Evolutionary conservation across 35 echinoderm and acorn worm genomes (phyloP).

Genomic region (Chiridota heheva): DNA sequence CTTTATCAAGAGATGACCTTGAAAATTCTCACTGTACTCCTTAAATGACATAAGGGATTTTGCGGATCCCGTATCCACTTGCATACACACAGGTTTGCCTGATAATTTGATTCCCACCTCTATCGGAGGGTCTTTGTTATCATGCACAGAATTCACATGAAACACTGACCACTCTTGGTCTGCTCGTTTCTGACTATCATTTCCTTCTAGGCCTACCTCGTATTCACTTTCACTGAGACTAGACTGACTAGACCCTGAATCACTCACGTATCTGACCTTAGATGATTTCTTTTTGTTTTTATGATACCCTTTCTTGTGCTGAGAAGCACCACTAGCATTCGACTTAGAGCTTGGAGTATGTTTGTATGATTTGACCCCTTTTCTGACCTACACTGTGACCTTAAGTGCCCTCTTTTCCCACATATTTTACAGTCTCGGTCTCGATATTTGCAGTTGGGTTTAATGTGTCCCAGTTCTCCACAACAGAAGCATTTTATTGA

Average conservation of each 20-base stretch:
- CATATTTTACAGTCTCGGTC: background rate
- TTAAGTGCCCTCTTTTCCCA: background rate
- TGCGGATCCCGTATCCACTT: conserved; percentile 13
- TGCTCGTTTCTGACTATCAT: background rate
- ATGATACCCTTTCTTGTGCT: background rate
- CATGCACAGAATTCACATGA: background rate
- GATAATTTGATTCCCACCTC: background rate
- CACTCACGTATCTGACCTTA: background rate
- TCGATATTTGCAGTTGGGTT: background rate
- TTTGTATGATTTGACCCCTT: too few relatives aligned
- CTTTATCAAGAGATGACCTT: too few relatives aligned
- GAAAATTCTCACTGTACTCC: background rate
- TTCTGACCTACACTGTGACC: background rate
- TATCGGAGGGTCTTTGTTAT: background rate
- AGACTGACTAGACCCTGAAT: background rate
- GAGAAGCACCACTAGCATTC: background rate
- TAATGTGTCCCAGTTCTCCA: background rate
- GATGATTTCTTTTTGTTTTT: background rate
- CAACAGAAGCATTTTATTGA: conserved; percentile 18
- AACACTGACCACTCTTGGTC: background rate
- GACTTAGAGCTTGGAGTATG: too few relatives aligned
- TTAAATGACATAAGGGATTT: background rate
- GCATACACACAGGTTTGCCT: conserved; percentile 1
- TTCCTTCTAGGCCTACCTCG: background rate
- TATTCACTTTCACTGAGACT: too few relatives aligned